Base-by-base conservation (phyloP, 1,140 invertebrate genomes). In the Ditylenchus dipsaci region DNA sequence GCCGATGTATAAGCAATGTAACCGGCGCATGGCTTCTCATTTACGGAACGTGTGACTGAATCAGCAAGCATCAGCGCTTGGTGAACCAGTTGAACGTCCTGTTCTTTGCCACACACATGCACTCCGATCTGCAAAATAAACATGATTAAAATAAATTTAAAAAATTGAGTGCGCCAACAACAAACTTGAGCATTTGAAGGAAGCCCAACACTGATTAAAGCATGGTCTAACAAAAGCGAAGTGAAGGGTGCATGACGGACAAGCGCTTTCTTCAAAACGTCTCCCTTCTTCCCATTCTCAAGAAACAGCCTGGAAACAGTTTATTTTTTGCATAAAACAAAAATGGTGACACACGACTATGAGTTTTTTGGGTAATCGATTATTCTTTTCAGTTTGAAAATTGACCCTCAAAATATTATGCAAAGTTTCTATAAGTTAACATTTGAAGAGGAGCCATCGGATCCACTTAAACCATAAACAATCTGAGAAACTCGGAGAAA, bases 211-310 rank as follows among this genome's bases (percentile, higher is more conserved):
- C 87, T 86, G 9, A 89, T 72, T 1, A 97, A 84, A 56, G 90
- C 88, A 85, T 97, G 94, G 76, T 97, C 93, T 63, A 97, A 89
- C 17, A 97, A 83, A 1, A 91, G 86, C 29, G 91, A 88, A 33
- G 95, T 94, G 88, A 90, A 95, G 83, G 76, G 75, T 0, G 83
- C 91, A 90, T 90, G 83, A 53, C 91, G 90, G 83, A 91, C 90
- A 1, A 96, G 84, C 26, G 93, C 84, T 84, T 92, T 92, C 83
- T 92, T 92, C 23, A 97, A 83, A 23, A 30, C 26, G 89, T 90
- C 13, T 85, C 62, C 76, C 1, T 33, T 79, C 82, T 91, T 91
- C 43, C 89, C 88, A 42, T 85, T 85, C 15, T 86, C 47, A 5
- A 78, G 64, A 49, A 82, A 75, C 5, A 59, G 26, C 13, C 49